Percentiles rank a stretch among this genome's conserved stretches.
phyloP scores from a whole-genome alignment of 2,113 vertebrate species.

The Semicossyphus pulcher region DNA sequence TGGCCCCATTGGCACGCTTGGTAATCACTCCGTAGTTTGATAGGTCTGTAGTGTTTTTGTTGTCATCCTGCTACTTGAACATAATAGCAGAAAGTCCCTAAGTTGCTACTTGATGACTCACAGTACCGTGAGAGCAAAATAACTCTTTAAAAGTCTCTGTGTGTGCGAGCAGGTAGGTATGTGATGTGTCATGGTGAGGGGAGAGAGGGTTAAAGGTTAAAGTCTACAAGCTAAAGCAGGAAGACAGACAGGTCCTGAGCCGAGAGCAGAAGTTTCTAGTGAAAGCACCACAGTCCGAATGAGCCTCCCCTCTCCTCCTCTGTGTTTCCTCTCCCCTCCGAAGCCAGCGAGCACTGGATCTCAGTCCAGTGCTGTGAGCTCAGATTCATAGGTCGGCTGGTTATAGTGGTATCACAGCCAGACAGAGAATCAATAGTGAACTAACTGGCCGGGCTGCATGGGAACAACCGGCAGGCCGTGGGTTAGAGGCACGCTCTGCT shows the following conservation, averaged over 20 bases:
- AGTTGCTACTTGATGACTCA: neutral
- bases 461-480: constrained; percentile 52
- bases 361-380: constrained; percentile 38
- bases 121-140: neutral
- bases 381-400: constrained; percentile 63
- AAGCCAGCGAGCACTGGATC: constrained; percentile 26
- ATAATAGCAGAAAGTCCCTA: neutral
- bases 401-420: constrained; percentile 60
- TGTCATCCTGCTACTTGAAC: neutral
- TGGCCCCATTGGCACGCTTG: no score
- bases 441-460: constrained; percentile 66
- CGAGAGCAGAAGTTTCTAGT: neutral
- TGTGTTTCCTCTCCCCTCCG: neutral
- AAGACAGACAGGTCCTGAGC: neutral
- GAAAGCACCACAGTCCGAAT: neutral
- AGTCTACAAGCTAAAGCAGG: neutral
- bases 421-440: constrained; percentile 74
- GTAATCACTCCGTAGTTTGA: neutral
- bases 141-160: neutral
- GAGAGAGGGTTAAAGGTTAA: neutral
- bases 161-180: neutral
- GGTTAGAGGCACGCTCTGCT: constrained; percentile 55
- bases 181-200: neutral
- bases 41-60: neutral
- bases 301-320: constrained; percentile 8